phyloP scores from a whole-genome alignment of 53 echinoderm and acorn worm genomes.

The Mesocentrotus franciscanus region DNA sequence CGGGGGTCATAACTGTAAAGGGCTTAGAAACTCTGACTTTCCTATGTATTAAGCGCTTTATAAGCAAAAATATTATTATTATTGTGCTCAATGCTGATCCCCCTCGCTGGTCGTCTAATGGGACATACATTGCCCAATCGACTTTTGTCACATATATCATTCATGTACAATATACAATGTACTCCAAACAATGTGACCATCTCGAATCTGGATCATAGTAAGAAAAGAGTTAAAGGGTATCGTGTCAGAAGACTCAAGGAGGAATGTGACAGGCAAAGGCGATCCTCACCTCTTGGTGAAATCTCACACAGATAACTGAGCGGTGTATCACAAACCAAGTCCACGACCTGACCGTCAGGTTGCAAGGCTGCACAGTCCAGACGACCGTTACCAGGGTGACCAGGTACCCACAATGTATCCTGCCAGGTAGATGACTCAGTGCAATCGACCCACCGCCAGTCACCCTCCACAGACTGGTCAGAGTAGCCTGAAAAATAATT shows the following conservation, averaged over 20 bases:
- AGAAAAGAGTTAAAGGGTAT: too few species aligned
- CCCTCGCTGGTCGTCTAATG: too few species aligned
- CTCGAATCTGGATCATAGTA: too few species aligned
- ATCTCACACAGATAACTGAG: constrained; percentile 66
- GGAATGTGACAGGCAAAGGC: not conserved
- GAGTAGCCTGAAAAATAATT: constrained; percentile 68
- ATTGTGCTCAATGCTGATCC: not conserved
- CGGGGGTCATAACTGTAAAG: too few species aligned
- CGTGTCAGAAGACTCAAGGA: not conserved
- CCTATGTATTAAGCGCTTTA: too few species aligned
- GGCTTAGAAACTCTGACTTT: too few species aligned
- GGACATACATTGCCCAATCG: too few species aligned
- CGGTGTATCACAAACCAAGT: constrained; percentile 22
- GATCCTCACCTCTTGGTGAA: constrained; percentile 54
- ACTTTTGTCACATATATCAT: too few species aligned
- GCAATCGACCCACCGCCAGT: constrained; percentile 81
- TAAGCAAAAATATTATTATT: too few species aligned
- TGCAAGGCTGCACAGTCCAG: constrained; percentile 71
- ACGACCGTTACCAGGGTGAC: constrained; percentile 62
- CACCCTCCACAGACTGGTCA: constrained; percentile 76
- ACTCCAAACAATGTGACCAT: too few species aligned
- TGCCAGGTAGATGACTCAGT: constrained; percentile 69
- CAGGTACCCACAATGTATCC: constrained; percentile 69
- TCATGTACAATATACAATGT: too few species aligned
- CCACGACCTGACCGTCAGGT: not conserved